Conservation (phyloP, 2,888 invertebrate species). For the Apomyelois bistriatella region DNA sequence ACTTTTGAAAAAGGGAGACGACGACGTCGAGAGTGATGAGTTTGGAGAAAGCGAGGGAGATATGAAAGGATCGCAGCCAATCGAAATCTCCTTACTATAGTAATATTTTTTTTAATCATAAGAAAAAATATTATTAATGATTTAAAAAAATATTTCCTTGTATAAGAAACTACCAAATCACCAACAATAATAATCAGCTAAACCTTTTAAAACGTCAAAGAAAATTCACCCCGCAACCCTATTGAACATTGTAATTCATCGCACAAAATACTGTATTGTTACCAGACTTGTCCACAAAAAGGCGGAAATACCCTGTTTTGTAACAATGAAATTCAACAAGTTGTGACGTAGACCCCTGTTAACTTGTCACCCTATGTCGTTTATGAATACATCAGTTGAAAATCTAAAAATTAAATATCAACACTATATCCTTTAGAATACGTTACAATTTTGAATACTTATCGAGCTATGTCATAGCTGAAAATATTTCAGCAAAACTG, state of each 20-base stretch:
- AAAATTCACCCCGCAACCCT: constrained; percentile 25
- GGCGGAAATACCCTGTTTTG: constrained; percentile 47
- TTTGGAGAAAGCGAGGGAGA: too few relatives aligned
- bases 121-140: too few relatives aligned
- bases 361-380: constrained; percentile 40
- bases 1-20: too few relatives aligned
- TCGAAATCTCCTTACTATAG: too few relatives aligned
- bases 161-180: too few relatives aligned
- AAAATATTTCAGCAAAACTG: background rate
- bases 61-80: too few relatives aligned
- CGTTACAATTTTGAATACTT: background rate
- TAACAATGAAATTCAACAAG: constrained; percentile 64
- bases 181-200: background rate
- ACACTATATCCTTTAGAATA: constrained; percentile 9
- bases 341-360: constrained; percentile 44
- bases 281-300: constrained; percentile 49
- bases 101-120: too few relatives aligned
- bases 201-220: constrained; percentile 6
- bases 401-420: constrained; percentile 15
- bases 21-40: too few relatives aligned
- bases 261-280: constrained; percentile 43
- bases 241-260: constrained; percentile 36
- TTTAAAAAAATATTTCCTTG: background rate
- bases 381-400: constrained; percentile 11
- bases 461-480: constrained; percentile 8